phyloP scores from a whole-genome alignment of 2,113 vertebrate species.

The Alouatta palliata region DNA sequence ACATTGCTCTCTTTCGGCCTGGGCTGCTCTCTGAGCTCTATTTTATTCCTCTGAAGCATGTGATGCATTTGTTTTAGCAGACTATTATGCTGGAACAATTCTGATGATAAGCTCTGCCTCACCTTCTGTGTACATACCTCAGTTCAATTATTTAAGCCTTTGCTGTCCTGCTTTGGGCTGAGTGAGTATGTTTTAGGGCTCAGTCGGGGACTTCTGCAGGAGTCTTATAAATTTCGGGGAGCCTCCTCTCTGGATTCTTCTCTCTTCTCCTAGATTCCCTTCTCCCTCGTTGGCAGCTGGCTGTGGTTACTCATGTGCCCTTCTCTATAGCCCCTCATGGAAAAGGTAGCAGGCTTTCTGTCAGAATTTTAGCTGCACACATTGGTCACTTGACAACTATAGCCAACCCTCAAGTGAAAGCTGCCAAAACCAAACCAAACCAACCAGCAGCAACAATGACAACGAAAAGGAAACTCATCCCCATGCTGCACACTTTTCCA shows the following conservation, averaged over 20 bases:
- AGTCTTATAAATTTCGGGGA: neutral
- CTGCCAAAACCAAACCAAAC: neutral
- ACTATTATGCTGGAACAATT: neutral
- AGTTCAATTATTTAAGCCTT: neutral
- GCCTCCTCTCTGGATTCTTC: neutral
- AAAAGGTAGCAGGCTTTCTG: neutral
- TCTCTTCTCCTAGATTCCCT: neutral
- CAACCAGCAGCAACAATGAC: neutral
- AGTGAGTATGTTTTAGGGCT: neutral
- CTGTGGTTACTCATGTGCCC: neutral
- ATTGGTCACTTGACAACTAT: neutral
- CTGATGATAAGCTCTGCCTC: neutral
- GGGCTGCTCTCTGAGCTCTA: neutral
- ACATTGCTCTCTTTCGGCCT: neutral
- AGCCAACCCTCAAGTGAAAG: neutral
- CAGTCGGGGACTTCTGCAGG: neutral
- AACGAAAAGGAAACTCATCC: neutral
- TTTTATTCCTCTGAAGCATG: neutral
- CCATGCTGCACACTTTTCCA: neutral
- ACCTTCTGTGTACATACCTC: neutral
- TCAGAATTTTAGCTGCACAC: neutral
- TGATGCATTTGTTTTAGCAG: neutral
- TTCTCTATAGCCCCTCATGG: neutral
- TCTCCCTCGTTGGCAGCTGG: neutral
- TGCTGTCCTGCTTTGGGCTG: neutral